Base-by-base conservation (phyloP, 2,113 vertebrate species). In the Pterocles gutturalis region DNA sequence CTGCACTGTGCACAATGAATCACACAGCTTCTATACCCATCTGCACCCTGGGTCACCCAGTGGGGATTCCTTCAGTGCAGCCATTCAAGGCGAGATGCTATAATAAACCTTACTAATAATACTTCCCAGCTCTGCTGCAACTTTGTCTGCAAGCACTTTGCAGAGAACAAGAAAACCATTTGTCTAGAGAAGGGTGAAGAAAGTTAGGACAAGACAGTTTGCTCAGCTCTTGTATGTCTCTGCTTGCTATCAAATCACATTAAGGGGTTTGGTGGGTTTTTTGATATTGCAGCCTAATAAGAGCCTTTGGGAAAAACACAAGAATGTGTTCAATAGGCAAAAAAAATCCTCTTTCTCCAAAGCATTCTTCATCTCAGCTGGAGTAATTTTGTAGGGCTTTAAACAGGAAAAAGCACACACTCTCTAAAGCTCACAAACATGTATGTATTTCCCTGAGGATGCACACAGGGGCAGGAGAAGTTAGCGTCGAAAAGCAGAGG, bases 81-180 rank as follows among this genome's bases (percentile, higher is more conserved):
- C 77, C 83, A 95, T 83, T 97, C 87, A 95, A 67, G 77, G 57
- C 31, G 1, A 93, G 73, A 87, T 91, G 91, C 90, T 95, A 95
- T 92, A 95, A 97, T 81, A 95, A 91, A 95, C 80, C 67, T 81
- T 94, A 83, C 96, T 97, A 97, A 93, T 96, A 96, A 97, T 97
- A 97, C 77, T 76, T 66, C 22, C 53, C 81, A 89, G 66, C 62
- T 85, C 57, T 2, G 4, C 20, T 83, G 71, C 64, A 95, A 88
- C 55, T 89, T 66, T 60, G 67, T 70, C 88, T 96, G 83, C 65
- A 55, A 92, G 64, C 53, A 51, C 70, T 94, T 53, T 43, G 60
- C 51, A 53, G 67, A 84, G 67, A 54, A 91, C 49, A 87, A 89
- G 93, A 49, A 87, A 97, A 33, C 16, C 70, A 72, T 64, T 92